Conservation (phyloP, 2,888 invertebrate genomes). For the Neelides folsomi region DNA sequence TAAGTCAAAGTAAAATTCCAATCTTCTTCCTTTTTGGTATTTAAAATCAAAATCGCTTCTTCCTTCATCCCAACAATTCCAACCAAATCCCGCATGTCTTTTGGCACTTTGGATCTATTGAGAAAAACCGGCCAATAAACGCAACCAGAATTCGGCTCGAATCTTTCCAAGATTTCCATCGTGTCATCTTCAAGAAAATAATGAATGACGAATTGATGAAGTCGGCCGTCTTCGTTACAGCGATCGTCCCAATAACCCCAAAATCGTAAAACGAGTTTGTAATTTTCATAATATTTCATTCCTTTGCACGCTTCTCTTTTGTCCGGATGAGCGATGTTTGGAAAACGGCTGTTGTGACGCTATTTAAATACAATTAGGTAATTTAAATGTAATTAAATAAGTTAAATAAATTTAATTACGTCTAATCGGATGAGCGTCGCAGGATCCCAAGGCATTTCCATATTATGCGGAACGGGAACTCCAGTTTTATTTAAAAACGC, state of each 20-base stretch:
- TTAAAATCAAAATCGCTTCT: conserved; percentile 19
- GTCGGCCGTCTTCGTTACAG: conserved; percentile 56
- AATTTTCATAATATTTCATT: conserved; percentile 11
- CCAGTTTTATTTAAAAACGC: conserved; percentile 71
- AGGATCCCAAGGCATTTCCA: conserved; percentile 43
- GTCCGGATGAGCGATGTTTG: too few relatives aligned
- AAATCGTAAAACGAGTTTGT: conserved; percentile 50
- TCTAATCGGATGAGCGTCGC: conserved; percentile 33
- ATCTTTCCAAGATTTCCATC: conserved; percentile 65
- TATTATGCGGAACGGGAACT: conserved; percentile 61
- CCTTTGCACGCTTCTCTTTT: not conserved
- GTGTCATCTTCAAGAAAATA: conserved; percentile 80
- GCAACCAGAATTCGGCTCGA: not conserved
- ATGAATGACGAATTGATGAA: conserved; percentile 63
- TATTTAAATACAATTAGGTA: not conserved
- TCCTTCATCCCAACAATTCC: conserved; percentile 12
- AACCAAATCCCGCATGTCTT: conserved; percentile 14
- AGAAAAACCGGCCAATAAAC: not conserved
- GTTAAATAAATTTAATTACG: too few relatives aligned
- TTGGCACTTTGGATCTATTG: not conserved
- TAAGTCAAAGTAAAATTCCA: conserved; percentile 6
- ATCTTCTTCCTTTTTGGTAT: conserved; percentile 7
- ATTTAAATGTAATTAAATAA: too few relatives aligned
- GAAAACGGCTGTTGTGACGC: not conserved
- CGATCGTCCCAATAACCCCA: conserved; percentile 83